phyloP scores from a whole-genome alignment of 2,113 vertebrate genomes.

The Cinclus cinclus region DNA sequence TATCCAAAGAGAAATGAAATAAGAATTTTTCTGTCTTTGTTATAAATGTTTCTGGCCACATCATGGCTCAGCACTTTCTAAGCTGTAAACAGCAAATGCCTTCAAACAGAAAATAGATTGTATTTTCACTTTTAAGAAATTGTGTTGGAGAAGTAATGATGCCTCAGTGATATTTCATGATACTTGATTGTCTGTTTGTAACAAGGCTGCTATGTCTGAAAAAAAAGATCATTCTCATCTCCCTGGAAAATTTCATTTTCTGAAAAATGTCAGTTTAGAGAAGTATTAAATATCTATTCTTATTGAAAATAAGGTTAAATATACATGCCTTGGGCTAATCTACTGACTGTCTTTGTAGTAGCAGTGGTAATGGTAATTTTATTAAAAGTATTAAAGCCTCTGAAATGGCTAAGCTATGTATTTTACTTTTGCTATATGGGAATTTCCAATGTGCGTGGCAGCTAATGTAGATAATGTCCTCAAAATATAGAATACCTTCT shows the following conservation, averaged over 20 bases:
- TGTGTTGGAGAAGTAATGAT: constrained; percentile 62
- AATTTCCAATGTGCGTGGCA: neutral
- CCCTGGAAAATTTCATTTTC: constrained; percentile 61
- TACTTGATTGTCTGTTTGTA: constrained; percentile 65
- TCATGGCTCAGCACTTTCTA: neutral
- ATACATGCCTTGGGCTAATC: neutral
- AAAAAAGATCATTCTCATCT: constrained; percentile 39
- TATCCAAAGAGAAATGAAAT: neutral
- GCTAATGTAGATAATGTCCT: constrained; percentile 4
- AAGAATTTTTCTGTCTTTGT: neutral
- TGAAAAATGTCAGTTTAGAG: constrained; percentile 57
- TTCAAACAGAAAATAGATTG: constrained; percentile 27
- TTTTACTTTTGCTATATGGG: neutral
- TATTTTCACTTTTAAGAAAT: constrained; percentile 65
- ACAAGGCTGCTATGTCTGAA: constrained; percentile 41
- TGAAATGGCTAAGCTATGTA: neutral
- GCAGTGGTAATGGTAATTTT: neutral
- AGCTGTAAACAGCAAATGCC: neutral
- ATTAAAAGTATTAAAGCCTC: constrained; percentile 17
- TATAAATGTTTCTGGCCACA: neutral
- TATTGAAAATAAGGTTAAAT: constrained; percentile 49
- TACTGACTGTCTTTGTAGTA: neutral
- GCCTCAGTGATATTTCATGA: constrained; percentile 63
- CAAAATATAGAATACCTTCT: neutral
- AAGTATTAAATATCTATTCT: constrained; percentile 24